A percentile compares a stretch with the other conserved stretches of the same genome.
phyloP scores from a whole-genome alignment of 2,888 invertebrate species.

The Mactromeris polynyma region DNA sequence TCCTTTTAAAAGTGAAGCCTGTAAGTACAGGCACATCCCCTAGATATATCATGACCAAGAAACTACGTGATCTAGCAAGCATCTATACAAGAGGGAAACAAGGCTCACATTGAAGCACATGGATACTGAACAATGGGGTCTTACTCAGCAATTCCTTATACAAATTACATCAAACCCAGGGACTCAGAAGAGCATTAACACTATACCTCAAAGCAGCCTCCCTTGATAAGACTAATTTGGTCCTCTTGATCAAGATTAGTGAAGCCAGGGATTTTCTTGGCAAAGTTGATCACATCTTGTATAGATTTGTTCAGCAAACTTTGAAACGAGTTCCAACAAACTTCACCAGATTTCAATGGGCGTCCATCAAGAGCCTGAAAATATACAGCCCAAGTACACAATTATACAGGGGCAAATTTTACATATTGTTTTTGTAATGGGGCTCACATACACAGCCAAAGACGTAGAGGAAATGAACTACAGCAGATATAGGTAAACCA shows the following conservation, averaged over 20 bases:
- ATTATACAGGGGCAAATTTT: background rate
- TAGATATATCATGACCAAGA: background rate
- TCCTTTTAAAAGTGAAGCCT: background rate
- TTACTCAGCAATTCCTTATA: background rate
- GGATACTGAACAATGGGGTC: background rate
- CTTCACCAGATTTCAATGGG: conserved; percentile 77
- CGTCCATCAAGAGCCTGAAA: conserved; percentile 73
- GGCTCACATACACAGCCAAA: too few species aligned
- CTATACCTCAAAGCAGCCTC: conserved; percentile 86
- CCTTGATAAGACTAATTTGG: conserved; percentile 97
- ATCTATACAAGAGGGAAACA: background rate
- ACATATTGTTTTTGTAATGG: too few species aligned
- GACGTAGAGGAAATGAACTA: too few species aligned
- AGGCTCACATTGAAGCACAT: background rate
- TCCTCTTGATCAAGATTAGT: conserved; percentile 97
- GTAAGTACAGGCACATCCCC: background rate
- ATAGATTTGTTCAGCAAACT: conserved; percentile 89
- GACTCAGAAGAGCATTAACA: background rate
- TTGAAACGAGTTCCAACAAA: conserved; percentile 86
- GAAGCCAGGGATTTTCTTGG: conserved; percentile 99
- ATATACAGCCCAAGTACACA: background rate
- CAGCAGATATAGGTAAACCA: too few species aligned
- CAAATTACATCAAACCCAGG: background rate
- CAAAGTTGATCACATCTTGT: conserved; percentile 99
- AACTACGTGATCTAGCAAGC: background rate